Percentiles rank a stretch among this genome's conserved stretches.
Conservation (phyloP, 2,888 invertebrate genomes). For the Nesidiocoris tenuis region DNA sequence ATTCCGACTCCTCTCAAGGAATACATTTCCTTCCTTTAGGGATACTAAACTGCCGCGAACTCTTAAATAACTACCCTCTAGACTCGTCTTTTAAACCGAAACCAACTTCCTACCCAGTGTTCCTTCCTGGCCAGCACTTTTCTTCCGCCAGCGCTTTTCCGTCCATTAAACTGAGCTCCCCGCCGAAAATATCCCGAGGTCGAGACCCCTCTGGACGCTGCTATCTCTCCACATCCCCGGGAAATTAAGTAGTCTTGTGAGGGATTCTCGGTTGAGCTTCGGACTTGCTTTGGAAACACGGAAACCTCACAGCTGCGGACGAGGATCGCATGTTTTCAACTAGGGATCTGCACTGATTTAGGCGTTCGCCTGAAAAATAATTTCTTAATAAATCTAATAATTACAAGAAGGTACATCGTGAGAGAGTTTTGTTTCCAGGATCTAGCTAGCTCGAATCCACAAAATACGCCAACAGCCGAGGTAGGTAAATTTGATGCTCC, state of each 20-base stretch:
- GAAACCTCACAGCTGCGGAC: slow-evolving; percentile 19
- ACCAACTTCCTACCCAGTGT: slow-evolving; percentile 1
- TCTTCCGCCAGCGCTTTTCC: slow-evolving; percentile 11
- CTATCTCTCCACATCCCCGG: slow-evolving; percentile 29
- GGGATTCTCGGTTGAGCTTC: not conserved
- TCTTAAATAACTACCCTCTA: slow-evolving; percentile 28
- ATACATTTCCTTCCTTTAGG: slow-evolving; percentile 25
- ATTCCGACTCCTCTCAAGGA: slow-evolving; percentile 14
- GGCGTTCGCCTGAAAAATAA: no score
- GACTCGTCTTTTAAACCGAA: slow-evolving; percentile 15
- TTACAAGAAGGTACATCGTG: no score
- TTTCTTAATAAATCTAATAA: no score
- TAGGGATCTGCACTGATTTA: no score
- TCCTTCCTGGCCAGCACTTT: not conserved
- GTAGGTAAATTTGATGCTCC: no score
- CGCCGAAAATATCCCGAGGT: slow-evolving; percentile 15
- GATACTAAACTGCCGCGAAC: slow-evolving; percentile 25
- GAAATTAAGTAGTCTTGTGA: slow-evolving; percentile 18
- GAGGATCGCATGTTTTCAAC: slow-evolving; percentile 8
- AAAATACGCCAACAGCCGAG: no score
- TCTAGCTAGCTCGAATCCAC: no score
- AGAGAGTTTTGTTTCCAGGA: no score
- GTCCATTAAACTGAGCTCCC: slow-evolving; percentile 31
- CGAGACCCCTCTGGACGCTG: slow-evolving; percentile 3
- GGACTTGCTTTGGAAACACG: slow-evolving; percentile 14